Base-by-base conservation (phyloP, 1,140 invertebrate species). In the Drosophila nasuta region DNA sequence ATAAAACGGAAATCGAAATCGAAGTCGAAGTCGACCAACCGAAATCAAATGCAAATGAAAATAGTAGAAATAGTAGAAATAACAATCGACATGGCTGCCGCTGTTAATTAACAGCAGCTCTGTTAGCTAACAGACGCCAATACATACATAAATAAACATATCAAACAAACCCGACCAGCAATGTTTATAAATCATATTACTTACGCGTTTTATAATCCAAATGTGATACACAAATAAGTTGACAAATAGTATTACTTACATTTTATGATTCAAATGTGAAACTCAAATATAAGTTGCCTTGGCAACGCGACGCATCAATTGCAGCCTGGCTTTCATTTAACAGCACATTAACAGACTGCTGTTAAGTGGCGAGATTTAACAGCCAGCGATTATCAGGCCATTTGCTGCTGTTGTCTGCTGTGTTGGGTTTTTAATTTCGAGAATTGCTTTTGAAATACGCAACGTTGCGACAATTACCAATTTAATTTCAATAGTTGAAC, bases 41-140 rank as follows among this genome's bases (percentile, higher is more conserved):
- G 13, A 48, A 51, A n/a, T 2, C 43, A 35, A 54, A 33, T 30
- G 25, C 5, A 52, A 54, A 33, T 15, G 51, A 8, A 13, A 28
- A 57, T 57, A 8, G 4, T 10, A 54, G 56, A 68, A 66, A 62
- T 46, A 28, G 10, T 35, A 60, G 59, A 54, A 28, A 65, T 8
- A 2, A 46, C 1, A n/a, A 7, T 15, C 46, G 46, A 48, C 46
- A 17, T 48, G 17, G 17, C 46, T 17, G 46, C 15, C 13, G 33
- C 63, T 76, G 62, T 67, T 75, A 74, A 67, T 46, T 75, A 60
- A 54, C 56, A 59, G 64, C 28, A 15, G 25, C 28, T 5, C 10
- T 17, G n/a, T 20, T n/a, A 33, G 33, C 17, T 51, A 17, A 38
- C 35, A 38, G 35, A 7, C 7, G 35, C 35, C 20, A 25, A 25